These are phyloP conservation scores for Hydriomena furcata DNA, from an alignment of 2,888 invertebrate species.

Conservation along the genomic window DNA sequence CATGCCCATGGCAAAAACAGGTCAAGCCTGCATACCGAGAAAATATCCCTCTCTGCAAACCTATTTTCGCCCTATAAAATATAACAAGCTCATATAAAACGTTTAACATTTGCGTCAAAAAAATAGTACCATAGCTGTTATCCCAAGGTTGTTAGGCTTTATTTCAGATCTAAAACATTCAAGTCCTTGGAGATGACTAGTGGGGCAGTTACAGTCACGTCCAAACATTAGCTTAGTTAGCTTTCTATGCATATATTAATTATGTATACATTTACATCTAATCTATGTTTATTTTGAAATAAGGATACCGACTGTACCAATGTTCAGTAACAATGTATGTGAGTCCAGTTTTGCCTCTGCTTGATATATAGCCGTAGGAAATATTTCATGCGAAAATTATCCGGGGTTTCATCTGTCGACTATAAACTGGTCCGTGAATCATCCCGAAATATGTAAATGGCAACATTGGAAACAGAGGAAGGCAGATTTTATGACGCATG, in stretches of 20 bases:
- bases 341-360: constrained; percentile 27
- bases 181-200: no score
- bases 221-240: no score
- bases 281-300: constrained; percentile 15
- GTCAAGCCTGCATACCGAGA: constrained; percentile 44
- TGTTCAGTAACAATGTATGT: constrained; percentile 31
- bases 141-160: no score
- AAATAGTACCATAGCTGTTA: no score
- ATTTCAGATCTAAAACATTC: no score
- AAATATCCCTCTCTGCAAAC: constrained; percentile 9
- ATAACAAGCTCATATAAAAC: constrained; percentile 8
- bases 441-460: constrained; percentile 52
- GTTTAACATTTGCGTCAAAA: no score
- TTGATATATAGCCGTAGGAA: constrained; percentile 37
- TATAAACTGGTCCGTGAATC: constrained; percentile 49
- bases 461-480: constrained; percentile 52
- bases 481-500: constrained; percentile 42
- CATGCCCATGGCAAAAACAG: constrained; percentile 57
- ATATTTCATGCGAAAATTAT: constrained; percentile 52
- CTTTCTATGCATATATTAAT: no score
- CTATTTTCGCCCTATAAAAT: constrained; percentile 14
- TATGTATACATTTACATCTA: constrained; percentile 13
- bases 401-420: constrained; percentile 49
- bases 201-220: no score
- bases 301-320: constrained; percentile 10